A percentile compares a stretch with the other conserved stretches of the same genome.
Evolutionary conservation across 2,113 vertebrate species (phyloP).

Genomic region (Callipepla californica): DNA sequence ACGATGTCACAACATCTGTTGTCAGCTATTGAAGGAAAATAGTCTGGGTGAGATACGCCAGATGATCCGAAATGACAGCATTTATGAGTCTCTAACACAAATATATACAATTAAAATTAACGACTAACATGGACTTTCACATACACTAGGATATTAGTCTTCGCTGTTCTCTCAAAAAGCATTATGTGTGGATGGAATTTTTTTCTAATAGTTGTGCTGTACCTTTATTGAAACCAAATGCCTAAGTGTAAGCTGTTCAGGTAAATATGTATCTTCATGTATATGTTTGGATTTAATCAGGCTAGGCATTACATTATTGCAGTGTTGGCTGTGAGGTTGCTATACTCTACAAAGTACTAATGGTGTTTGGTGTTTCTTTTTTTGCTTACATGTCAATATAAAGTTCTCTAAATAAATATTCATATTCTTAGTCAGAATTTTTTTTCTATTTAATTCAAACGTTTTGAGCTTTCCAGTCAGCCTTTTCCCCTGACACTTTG

Average conservation of each 20-base stretch:
- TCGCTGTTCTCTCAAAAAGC: not conserved
- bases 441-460: constrained; percentile 1
- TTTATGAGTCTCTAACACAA: not conserved
- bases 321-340: not conserved
- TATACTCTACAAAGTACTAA: not conserved
- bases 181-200: not conserved
- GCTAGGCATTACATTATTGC: not conserved
- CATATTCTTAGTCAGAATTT: not conserved
- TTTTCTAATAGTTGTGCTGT: not conserved
- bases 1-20: constrained; percentile 13
- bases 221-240: not conserved
- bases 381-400: not conserved
- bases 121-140: not conserved
- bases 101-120: constrained; percentile 10
- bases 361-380: not conserved
- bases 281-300: not conserved
- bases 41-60: not conserved
- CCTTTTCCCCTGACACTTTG: not conserved
- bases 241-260: not conserved
- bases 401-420: not conserved
- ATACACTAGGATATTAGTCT: not conserved
- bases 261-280: not conserved
- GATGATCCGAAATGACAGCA: not conserved
- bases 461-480: not conserved
- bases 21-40: not conserved